Base-by-base conservation (phyloP, 2,113 vertebrate genomes). In the Petrocephalus zakoni region DNA sequence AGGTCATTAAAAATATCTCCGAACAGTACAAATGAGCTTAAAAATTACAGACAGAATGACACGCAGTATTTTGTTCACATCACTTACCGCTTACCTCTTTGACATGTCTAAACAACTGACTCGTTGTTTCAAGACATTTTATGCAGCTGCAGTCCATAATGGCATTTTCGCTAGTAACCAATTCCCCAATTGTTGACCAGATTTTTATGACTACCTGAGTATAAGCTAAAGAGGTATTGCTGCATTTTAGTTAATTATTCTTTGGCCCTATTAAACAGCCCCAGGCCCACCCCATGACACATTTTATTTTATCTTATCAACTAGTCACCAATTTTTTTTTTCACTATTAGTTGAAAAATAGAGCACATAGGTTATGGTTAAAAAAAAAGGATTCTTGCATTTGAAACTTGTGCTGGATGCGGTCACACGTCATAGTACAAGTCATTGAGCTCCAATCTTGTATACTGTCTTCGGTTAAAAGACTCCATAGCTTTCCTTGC, bases 391-490 rank as follows among this genome's bases (percentile, higher is more conserved):
- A 51, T 84, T 49, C 85, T 81, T 87, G 72, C 64, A 75, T 21
- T 86, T 11, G 34, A 72, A n/a, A 1, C 85, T 78, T 22, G 15
- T 17, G 81, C 1, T 0, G 13, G 25, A 49, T 19, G n/a, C 42
- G 11, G 21, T 93, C 87, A 96, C 85, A 96, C 94, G 89, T 95
- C 96, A 0, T 95, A 96, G 92, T 96, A 95, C 52, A 96, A 93
- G 87, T 96, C 96, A 9, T 95, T 95, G 11, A 96, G 95, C 91
- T 96, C 96, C 92, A 96, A 94, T 88, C 96, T 91, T 0, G 95
- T 96, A 93, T 96, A 96, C 86, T 96, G 96, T 1, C 96, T 94
- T 10, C 95, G 90, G 90, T 95, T 95, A 8, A 96, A 96, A 0
- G 95, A 96, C 92, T 96, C 95, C 95, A 95, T 92, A 2, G 95